These are phyloP conservation scores for Aix galericulata DNA, from an alignment of 2,113 vertebrate species.

Conservation along the genomic window DNA sequence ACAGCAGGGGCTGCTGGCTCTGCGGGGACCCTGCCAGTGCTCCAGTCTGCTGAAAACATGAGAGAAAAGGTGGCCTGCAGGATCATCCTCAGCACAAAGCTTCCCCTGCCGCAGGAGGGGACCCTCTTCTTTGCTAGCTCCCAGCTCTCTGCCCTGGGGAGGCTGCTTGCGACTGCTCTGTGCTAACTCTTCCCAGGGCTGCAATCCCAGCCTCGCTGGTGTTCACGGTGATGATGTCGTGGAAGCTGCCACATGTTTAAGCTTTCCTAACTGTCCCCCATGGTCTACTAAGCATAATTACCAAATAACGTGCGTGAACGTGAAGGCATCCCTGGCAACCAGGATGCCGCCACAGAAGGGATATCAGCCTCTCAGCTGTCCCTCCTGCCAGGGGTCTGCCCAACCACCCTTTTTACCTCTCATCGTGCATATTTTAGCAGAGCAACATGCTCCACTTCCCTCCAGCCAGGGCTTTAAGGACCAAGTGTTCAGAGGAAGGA, in stretches of 20 bases:
- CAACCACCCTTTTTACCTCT: background rate
- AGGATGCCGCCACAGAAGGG: background rate
- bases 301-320: background rate
- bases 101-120: background rate
- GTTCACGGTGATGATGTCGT: background rate
- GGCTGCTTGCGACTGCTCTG: background rate
- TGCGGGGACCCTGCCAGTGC: background rate
- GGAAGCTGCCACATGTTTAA: background rate
- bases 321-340: background rate
- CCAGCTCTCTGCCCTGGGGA: background rate
- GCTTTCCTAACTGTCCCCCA: background rate
- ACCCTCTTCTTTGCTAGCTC: background rate
- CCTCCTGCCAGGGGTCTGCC: background rate
- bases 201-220: background rate
- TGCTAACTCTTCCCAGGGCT: background rate
- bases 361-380: background rate
- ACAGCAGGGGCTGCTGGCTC: too few species aligned
- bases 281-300: background rate
- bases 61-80: background rate
- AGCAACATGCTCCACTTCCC: background rate
- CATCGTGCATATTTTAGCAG: accelerated
- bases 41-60: background rate
- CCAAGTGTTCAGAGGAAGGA: background rate
- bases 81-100: background rate
- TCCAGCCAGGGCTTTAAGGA: background rate